phyloP scores from a whole-genome alignment of 2,888 invertebrate species.

The Tetramorium bicarinatum region DNA sequence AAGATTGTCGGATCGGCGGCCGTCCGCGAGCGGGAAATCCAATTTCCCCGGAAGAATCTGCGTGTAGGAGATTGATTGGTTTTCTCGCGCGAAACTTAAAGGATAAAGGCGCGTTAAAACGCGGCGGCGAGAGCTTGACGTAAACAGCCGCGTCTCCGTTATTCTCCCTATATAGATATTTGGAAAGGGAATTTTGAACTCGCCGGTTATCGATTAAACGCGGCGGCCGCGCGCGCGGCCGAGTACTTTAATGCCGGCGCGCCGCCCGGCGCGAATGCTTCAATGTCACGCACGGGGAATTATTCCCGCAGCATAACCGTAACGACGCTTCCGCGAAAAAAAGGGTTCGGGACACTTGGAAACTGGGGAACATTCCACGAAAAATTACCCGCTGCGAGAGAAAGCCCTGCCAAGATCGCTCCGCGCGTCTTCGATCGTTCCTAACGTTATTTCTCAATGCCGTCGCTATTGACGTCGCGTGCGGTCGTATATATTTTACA shows the following conservation, averaged over 20 bases:
- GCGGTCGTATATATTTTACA: neutral
- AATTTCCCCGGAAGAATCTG: neutral
- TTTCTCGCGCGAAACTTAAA: neutral
- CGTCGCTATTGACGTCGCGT: neutral
- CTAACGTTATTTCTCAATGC: neutral
- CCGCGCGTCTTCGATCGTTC: neutral
- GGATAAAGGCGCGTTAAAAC: neutral
- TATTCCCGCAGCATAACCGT: slow-evolving; percentile 6
- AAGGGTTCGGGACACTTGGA: neutral
- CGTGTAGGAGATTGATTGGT: slow-evolving; percentile 10
- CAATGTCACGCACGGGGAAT: slow-evolving; percentile 54
- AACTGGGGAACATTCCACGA: slow-evolving; percentile 43
- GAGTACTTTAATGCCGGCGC: slow-evolving; percentile 53
- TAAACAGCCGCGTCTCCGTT: slow-evolving; percentile 49
- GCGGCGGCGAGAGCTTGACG: neutral
- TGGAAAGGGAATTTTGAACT: slow-evolving; percentile 58
- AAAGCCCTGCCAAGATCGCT: neutral
- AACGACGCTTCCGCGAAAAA: slow-evolving; percentile 31
- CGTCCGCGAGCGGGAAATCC: neutral
- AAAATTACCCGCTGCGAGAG: neutral
- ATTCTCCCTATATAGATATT: slow-evolving; percentile 49
- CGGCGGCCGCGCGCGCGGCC: slow-evolving; percentile 16
- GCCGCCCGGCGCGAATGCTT: slow-evolving; percentile 34
- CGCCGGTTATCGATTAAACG: slow-evolving; percentile 54
- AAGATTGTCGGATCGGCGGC: neutral